Evolutionary conservation across 23 tunicate species (phyloP), one percentile per base, ranked within the genome.

Genomic region (Oikopleura vanhoeffeni): DNA sequence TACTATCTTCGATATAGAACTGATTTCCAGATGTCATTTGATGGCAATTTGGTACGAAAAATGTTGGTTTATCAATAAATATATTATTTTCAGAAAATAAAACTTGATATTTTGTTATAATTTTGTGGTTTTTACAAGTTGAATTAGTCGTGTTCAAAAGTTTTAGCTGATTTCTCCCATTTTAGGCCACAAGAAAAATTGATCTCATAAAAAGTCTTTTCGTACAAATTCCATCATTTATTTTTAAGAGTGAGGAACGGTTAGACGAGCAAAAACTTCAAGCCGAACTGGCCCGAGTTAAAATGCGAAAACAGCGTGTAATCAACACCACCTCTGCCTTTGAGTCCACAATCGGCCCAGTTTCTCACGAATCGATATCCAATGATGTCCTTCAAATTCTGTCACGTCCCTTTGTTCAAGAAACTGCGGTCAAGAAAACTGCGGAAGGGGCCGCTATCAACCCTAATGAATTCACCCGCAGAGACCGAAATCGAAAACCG

Each of bases 241-340:
- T n/a, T n/a, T 49, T 49, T 49, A 8, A 71, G 79, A 71, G 79
- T 38, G 35, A 13, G 38, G 79, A 71, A 4, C 79, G 35, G 36
- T n/a, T n/a, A n/a, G 79, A 71, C 35, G 79, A 71, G 35, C 27
- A 71, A 30, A 18, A 30, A 18, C 79, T 71, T 30, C 34, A 18
- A 32, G 79, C 79, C 35, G 79, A 71, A 2, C 79, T 71, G 36
- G 79, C 79, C 35, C 79, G 79, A 28, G 35, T 71, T 13, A 71
- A 71, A 71, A 18, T 13, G 79, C 34, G 32, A 32, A 71, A 71
- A 71, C 79, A 30, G 4, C 34, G 3, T 30, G 35, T 30, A 2
- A 13, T 71, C 38, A 18, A 33, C 34, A 13, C 79, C 36, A 71
- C 35, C 38, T 30, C 34, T 33, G 38, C 79, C 34, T 71, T 71